Base-by-base conservation (phyloP, 2,797 vertebrate species). In the Halcyon leucocephala region DNA sequence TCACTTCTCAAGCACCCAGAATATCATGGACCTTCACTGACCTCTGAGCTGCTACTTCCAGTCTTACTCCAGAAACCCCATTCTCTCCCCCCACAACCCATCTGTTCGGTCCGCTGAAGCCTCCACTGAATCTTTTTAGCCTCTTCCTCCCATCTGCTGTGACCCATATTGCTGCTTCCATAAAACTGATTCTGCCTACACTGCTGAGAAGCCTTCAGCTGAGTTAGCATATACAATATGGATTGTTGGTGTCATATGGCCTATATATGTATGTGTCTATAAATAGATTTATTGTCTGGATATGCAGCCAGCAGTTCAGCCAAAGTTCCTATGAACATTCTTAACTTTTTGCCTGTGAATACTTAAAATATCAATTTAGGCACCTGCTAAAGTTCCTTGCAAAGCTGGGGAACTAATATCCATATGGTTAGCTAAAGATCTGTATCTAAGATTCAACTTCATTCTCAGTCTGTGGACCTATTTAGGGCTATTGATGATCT, bases 61-160 rank as follows among this genome's bases (percentile, higher is more conserved):
- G 78, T 77, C 74, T 90, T 96, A 95, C 90, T 95, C 94, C 58
- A 95, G 77, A 95, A 95, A 95, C 93, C 93, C 82, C 81, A 82
- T 95, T 95, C 82, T 93, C 65, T 92, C 42, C 91, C 93, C 90
- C 92, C 62, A 95, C 94, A 91, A 88, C 66, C 95, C 96, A 96
- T 96, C 95, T 97, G 96, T 96, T 96, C 89, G 90, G 82, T 90
- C 95, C 88, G 62, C 77, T 96, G 90, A 97, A 95, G 77, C 77
- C 91, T 95, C 77, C 88, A 82, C 93, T 76, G 94, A 96, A 95
- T 97, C 94, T 95, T 96, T 95, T 95, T 88, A 97, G 94, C 95
- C 96, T 96, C 82, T 96, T 96, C 86, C 54, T 96, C 83, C 95
- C 95, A 97, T 97, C 96, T 97, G 95, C 92, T 96, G 94, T 97